A percentile compares a stretch with the other conserved stretches of the same genome.
Evolutionary conservation across 2,888 invertebrate genomes (phyloP).

Genomic region (Machimus atricapillus): DNA sequence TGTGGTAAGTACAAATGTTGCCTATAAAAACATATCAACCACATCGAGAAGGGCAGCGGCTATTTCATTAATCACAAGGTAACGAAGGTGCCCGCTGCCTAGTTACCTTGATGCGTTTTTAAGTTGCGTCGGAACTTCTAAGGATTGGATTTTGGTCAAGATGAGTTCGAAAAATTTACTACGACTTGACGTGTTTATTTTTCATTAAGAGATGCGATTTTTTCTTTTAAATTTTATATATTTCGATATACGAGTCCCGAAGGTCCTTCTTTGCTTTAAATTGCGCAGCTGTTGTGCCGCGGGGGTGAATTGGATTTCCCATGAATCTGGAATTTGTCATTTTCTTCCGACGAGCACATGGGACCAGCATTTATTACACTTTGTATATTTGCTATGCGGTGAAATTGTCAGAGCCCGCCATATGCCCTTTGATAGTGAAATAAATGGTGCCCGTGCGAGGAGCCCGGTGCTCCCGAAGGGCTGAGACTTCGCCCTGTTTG

Average conservation of each 20-base stretch:
- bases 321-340: conserved; percentile 4
- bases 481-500: background rate
- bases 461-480: background rate
- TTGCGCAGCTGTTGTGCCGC: background rate
- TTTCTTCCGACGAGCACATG: background rate
- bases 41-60: background rate
- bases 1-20: conserved; percentile 75
- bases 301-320: background rate
- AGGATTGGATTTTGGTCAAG: background rate
- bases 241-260: background rate
- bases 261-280: background rate
- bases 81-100: background rate
- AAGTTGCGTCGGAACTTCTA: conserved; percentile 20
- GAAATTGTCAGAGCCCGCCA: background rate
- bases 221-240: background rate
- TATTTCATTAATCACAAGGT: conserved; percentile 1
- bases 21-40: conserved; percentile 25
- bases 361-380: background rate
- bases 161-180: background rate
- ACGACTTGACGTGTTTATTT: background rate
- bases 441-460: background rate
- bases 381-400: background rate
- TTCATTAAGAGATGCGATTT: background rate
- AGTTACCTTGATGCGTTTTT: conserved; percentile 14
- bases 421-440: background rate